Percentiles rank a stretch among this genome's conserved stretches.
Evolutionary conservation across 2,797 vertebrate species (phyloP).

Genomic region (Melanotaenia nigrans): DNA sequence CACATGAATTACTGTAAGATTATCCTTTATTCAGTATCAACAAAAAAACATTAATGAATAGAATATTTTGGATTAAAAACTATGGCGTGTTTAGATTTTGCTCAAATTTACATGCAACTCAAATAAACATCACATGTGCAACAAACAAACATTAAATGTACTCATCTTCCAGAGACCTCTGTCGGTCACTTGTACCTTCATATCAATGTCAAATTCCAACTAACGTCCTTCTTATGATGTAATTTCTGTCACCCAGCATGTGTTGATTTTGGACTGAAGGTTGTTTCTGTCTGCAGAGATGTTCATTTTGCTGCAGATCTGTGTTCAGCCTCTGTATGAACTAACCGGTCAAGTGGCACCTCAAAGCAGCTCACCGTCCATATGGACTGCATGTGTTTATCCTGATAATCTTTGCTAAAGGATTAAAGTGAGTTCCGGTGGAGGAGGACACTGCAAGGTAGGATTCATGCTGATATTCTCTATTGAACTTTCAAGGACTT

Average conservation of each 20-base stretch:
- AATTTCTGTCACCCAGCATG: not conserved
- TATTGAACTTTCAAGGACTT: conserved; percentile 38
- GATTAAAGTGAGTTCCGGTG: conserved; percentile 65
- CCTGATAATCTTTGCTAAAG: conserved; percentile 70
- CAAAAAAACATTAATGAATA: too few relatives aligned
- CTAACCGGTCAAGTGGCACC: conserved; percentile 20
- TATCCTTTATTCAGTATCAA: too few relatives aligned
- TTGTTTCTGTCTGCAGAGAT: conserved; percentile 2
- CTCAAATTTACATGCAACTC: too few relatives aligned
- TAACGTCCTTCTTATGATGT: not conserved
- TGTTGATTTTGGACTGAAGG: not conserved
- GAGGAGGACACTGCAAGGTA: conserved; percentile 11
- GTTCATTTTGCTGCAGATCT: not conserved
- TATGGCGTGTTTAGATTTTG: too few relatives aligned
- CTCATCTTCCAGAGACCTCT: not conserved
- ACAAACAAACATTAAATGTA: too few relatives aligned
- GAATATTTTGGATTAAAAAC: too few relatives aligned
- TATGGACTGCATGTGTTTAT: conserved; percentile 33
- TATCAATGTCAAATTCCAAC: not conserved
- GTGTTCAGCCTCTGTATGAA: not conserved
- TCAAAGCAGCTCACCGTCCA: conserved; percentile 35
- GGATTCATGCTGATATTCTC: not conserved
- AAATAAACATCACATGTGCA: too few relatives aligned
- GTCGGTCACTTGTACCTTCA: not conserved
- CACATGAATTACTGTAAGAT: too few relatives aligned